Conservation (phyloP, 2,888 invertebrate genomes). For the Galerucella nymphaeae region DNA sequence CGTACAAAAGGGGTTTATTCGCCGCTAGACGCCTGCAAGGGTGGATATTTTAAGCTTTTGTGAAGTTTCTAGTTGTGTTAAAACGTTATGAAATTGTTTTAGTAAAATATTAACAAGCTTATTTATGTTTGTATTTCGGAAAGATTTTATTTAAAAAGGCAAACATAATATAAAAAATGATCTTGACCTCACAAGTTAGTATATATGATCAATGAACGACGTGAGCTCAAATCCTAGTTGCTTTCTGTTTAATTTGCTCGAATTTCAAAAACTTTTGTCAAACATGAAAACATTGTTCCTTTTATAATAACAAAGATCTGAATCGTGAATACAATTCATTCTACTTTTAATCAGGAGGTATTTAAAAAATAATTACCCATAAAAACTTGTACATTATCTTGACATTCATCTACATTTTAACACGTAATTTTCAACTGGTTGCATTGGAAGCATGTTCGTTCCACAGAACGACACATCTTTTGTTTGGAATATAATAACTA, state of each 20-base stretch:
- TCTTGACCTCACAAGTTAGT: too few species aligned
- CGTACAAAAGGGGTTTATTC: not conserved
- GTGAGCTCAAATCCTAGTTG: too few species aligned
- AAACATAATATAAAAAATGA: too few species aligned
- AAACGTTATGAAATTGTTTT: too few species aligned
- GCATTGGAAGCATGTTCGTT: not conserved
- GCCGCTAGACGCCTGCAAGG: not conserved
- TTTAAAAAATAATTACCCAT: constrained; percentile 12
- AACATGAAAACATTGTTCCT: not conserved
- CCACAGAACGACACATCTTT: not conserved
- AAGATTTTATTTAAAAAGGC: too few species aligned
- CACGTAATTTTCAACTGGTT: constrained; percentile 12
- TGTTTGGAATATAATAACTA: constrained; percentile 12
- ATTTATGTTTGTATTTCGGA: too few species aligned
- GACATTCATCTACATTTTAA: constrained; percentile 11
- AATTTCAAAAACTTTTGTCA: too few species aligned
- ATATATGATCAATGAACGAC: too few species aligned
- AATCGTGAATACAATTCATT: not conserved
- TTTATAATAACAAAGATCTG: not conserved
- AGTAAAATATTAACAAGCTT: too few species aligned
- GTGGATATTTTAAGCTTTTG: too few species aligned
- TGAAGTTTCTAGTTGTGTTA: too few species aligned
- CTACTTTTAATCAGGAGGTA: not conserved
- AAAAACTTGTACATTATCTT: constrained; percentile 12
- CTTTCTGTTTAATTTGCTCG: too few species aligned